Evolutionary conservation across 2,797 vertebrate species (phyloP).

Genomic region (Borostomias antarcticus): DNA sequence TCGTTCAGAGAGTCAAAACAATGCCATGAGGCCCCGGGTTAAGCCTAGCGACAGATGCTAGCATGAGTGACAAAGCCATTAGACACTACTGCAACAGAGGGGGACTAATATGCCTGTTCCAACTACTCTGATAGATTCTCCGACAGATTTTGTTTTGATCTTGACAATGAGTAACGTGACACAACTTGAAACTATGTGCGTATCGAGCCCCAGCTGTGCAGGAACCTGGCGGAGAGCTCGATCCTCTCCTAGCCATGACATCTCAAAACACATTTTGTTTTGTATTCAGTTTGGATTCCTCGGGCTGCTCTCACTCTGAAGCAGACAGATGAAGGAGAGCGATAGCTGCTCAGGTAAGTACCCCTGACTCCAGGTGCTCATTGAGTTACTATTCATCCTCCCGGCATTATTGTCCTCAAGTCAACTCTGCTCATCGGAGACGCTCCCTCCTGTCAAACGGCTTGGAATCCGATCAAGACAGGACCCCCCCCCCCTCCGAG

Average conservation of each 20-base stretch:
- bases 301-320: not conserved
- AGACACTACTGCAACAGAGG: conserved; percentile 17
- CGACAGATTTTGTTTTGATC: not conserved
- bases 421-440: conserved; percentile 30
- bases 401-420: conserved; percentile 55
- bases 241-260: too few relatives aligned
- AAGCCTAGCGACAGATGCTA: conserved; percentile 65
- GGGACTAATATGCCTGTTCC: not conserved
- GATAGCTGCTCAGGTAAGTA: conserved; percentile 3
- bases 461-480: conserved; percentile 23
- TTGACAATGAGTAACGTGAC: too few relatives aligned
- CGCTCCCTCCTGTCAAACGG: conserved; percentile 12
- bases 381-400: conserved; percentile 46
- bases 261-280: not conserved
- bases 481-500: not conserved
- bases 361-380: conserved; percentile 37
- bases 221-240: too few relatives aligned
- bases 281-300: not conserved
- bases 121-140: too few relatives aligned
- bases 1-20: conserved; percentile 34
- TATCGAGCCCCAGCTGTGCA: too few relatives aligned
- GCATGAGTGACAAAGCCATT: conserved; percentile 50
- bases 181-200: too few relatives aligned
- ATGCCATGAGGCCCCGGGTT: conserved; percentile 36
- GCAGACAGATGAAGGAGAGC: not conserved